Conservation (phyloP, 2,888 invertebrate species). For the Rotaria magnacalcarata region DNA sequence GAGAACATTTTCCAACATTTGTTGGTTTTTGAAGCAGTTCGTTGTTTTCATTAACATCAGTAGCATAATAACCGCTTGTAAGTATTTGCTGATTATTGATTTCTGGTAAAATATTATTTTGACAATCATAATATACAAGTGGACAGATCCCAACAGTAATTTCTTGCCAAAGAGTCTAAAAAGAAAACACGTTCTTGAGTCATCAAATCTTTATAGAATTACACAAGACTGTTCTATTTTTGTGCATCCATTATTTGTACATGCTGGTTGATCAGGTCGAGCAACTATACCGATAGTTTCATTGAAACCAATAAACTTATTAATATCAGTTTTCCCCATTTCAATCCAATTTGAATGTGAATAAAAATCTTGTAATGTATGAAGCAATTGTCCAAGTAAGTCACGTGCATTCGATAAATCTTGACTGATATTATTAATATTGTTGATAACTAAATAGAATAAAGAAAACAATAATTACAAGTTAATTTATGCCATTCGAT, state of each 20-base stretch:
- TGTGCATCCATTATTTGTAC: constrained; percentile 28
- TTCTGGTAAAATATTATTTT: constrained; percentile 25
- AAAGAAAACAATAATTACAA: neutral
- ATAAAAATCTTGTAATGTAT: constrained; percentile 46
- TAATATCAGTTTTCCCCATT: constrained; percentile 39
- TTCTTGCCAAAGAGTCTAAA: neutral
- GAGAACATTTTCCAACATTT: constrained; percentile 49
- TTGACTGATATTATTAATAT: neutral
- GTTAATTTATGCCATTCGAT: neutral
- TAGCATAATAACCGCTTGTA: constrained; percentile 34
- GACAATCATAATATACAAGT: constrained; percentile 39
- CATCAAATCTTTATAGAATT: neutral
- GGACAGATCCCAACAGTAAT: constrained; percentile 27
- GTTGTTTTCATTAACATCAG: constrained; percentile 13
- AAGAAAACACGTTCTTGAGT: neutral
- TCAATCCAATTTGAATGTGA: constrained; percentile 46
- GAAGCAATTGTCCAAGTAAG: constrained; percentile 24
- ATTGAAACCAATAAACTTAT: constrained; percentile 27
- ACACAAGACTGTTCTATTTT: neutral
- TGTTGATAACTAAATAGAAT: neutral
- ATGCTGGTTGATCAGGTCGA: constrained; percentile 25
- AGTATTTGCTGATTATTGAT: neutral
- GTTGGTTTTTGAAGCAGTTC: constrained; percentile 1
- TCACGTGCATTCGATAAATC: constrained; percentile 30
- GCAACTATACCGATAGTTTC: constrained; percentile 24